Percentiles rank a stretch among this genome's conserved stretches.
Evolutionary conservation across 2,888 invertebrate genomes (phyloP).

Genomic region (Oligia latruncula): DNA sequence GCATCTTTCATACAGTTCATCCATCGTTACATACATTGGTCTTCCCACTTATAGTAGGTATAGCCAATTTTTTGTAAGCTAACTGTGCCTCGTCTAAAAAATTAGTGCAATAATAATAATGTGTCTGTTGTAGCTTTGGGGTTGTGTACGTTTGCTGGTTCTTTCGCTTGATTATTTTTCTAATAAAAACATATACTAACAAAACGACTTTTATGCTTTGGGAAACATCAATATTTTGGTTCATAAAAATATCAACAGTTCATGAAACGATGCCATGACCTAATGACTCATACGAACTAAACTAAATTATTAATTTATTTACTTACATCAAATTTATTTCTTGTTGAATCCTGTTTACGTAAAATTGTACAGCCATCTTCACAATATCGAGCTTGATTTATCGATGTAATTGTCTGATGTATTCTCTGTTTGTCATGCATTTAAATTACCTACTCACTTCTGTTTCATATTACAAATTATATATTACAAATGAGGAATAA

Average conservation of each 20-base stretch:
- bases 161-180: constrained; percentile 2
- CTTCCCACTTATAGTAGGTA: background rate
- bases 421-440: constrained; percentile 2
- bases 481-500: too few relatives aligned
- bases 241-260: constrained; percentile 33
- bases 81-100: background rate
- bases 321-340: constrained; percentile 14
- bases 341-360: constrained; percentile 34
- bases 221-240: constrained; percentile 43
- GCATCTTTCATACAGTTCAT: background rate
- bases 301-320: constrained; percentile 27
- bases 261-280: constrained; percentile 33
- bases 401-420: background rate
- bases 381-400: background rate
- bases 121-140: background rate
- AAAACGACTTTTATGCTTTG: constrained; percentile 2
- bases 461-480: too few relatives aligned
- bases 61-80: too few relatives aligned
- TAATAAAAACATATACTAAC: background rate
- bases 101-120: background rate
- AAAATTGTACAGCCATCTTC: background rate
- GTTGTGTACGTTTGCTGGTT: background rate
- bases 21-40: background rate
- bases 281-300: constrained; percentile 21
- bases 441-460: background rate